Evolutionary conservation across 1,140 invertebrate species (phyloP).

Genomic region (Halyomorpha halys): DNA sequence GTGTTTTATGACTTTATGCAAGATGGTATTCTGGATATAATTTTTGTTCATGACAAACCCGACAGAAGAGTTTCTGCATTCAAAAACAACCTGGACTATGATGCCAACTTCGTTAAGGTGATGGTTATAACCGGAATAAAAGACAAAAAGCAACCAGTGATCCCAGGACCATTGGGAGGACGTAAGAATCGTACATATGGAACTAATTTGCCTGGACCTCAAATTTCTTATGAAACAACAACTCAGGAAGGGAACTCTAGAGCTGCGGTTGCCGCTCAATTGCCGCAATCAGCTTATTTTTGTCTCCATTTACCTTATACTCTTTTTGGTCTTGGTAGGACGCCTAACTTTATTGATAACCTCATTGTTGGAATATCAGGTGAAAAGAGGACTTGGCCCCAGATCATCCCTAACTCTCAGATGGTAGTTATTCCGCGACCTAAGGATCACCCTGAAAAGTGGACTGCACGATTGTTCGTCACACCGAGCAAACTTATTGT

Average conservation of each 20-base stretch:
- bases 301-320: conserved; percentile 87
- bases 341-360: conserved; percentile 93
- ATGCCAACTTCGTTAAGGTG: conserved; percentile 92
- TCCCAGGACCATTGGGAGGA: conserved; percentile 55
- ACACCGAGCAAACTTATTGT: conserved; percentile 90
- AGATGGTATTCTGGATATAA: conserved; percentile 72
- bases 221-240: conserved; percentile 74
- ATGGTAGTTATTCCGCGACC: conserved; percentile 90
- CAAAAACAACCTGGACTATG: conserved; percentile 80
- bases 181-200: conserved; percentile 69
- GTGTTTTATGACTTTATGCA: conserved; percentile 90
- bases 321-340: conserved; percentile 89
- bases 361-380: conserved; percentile 71
- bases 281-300: conserved; percentile 86
- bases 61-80: conserved; percentile 53
- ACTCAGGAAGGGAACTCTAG: conserved; percentile 67
- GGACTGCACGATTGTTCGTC: conserved; percentile 90
- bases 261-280: conserved; percentile 67
- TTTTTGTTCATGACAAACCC: conserved; percentile 52
- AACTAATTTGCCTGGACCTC: conserved; percentile 79
- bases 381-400: conserved; percentile 62
- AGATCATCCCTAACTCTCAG: conserved; percentile 96
- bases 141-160: conserved; percentile 55
- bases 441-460: conserved; percentile 59
- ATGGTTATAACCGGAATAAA: conserved; percentile 77